A percentile compares a stretch with the other conserved stretches of the same genome.
Conservation (phyloP, 2,113 vertebrate species). For the Sprattus sprattus region DNA sequence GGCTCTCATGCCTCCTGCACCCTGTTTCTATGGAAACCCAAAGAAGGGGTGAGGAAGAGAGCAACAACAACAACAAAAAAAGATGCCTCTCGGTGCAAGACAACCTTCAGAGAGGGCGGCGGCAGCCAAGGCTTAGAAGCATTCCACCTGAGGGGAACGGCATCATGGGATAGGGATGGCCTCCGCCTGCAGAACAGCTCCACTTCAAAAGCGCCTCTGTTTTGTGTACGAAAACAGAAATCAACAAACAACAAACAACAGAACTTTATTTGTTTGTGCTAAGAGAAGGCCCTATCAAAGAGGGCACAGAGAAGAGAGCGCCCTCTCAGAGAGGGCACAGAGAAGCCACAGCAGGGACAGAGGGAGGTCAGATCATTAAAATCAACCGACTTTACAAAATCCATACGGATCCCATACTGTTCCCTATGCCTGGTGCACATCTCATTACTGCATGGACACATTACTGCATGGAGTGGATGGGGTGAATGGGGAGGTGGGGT, state of each 20-base stretch:
- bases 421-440: neutral
- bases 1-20: constrained; percentile 37
- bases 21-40: constrained; percentile 67
- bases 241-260: neutral
- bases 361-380: neutral
- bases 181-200: neutral
- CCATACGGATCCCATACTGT: neutral
- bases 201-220: neutral
- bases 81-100: constrained; percentile 53
- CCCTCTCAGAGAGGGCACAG: neutral
- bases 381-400: neutral
- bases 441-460: neutral
- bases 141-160: constrained; percentile 34
- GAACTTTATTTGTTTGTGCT: neutral
- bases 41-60: constrained; percentile 44
- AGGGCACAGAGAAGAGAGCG: neutral
- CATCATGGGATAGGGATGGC: constrained; percentile 38
- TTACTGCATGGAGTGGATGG: too few species aligned
- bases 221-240: neutral
- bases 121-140: too few species aligned
- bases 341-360: neutral
- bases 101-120: neutral
- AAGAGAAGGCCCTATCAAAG: neutral
- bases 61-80: constrained; percentile 58
- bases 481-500: too few species aligned